These are phyloP conservation scores for Aphaenogaster ashmeadi DNA, from an alignment of 1,140 invertebrate genomes.

Conservation along the genomic window DNA sequence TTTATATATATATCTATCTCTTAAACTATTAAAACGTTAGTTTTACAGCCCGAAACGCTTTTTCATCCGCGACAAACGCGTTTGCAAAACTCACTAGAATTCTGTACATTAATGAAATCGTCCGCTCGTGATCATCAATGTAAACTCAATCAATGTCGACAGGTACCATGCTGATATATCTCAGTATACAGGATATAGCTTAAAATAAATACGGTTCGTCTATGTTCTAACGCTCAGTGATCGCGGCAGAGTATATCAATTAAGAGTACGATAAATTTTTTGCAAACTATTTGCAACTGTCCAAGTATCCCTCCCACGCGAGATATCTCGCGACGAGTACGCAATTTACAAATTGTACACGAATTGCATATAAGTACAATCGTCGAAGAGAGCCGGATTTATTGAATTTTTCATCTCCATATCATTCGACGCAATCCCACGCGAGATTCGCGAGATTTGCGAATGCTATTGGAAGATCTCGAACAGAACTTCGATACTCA, in stretches of 20 bases:
- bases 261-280: conserved; percentile 29
- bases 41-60: conserved; percentile 43
- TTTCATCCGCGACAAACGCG: not conserved
- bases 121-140: conserved; percentile 39
- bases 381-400: not conserved
- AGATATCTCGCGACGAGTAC: not conserved
- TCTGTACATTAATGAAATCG: conserved; percentile 57
- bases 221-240: conserved; percentile 43
- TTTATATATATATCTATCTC: conserved; percentile 11
- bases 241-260: conserved; percentile 35
- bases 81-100: conserved; percentile 49
- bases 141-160: conserved; percentile 56
- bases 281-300: conserved; percentile 41
- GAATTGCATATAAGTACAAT: conserved; percentile 13
- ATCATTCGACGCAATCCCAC: not conserved
- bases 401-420: not conserved
- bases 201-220: conserved; percentile 57
- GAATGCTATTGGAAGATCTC: conserved; percentile 37
- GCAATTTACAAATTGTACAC: conserved; percentile 61
- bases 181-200: conserved; percentile 52
- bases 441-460: not conserved
- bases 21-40: conserved; percentile 33
- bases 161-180: conserved; percentile 63
- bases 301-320: not conserved
- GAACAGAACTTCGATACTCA: conserved; percentile 32